Base-by-base conservation (phyloP, 2,888 invertebrate genomes). In the Euclidia mi region DNA sequence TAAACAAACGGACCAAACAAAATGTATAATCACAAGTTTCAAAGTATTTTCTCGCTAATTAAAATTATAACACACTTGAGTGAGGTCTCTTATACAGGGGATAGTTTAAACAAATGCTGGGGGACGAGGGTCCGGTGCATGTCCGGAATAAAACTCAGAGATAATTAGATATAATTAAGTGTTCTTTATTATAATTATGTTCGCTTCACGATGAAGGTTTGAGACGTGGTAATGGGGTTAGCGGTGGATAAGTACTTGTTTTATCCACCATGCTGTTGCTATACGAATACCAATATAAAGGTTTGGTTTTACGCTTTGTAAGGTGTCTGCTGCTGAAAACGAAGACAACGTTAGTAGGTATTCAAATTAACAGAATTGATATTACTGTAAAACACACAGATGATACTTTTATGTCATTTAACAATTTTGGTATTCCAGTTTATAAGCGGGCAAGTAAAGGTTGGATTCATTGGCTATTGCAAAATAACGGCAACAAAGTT, bases 101-200 rank as follows among this genome's bases (percentile, higher is more conserved):
- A 32, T 38, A 38, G 57, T 60, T 70, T 50, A 62, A 69, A 66
- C 56, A 74, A 56, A 48, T 49, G 42, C 50, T 41, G 62, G 53
- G 45, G 65, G 65, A 71, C 56, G 59, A 65, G 68, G 61, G 68
- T 63, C 40, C 41, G 38, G 46, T 53, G 43, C 51, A 58, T 56
- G 56, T 55, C 56, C 58, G 44, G 62, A 68, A 76, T 71, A 71
- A 68, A 71, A 71, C 45, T 71, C 52, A 12, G 42, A 20, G 56
- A 59, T 73, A 70, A 75, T 72, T 71, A 74, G 42, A 40, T 55
- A 43, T 59, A 72, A 70, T 72, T 65, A 71, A 57, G 40, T 57
- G 58, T 43, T 34, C 15, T 20, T 34, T 41, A 25, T 11, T 41
- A 11, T 64, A 57, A 70, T 64, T 62, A 56, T 62, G 56, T 65